Conservation (phyloP, 2,888 invertebrate species). For the Mylabris sibirica region DNA sequence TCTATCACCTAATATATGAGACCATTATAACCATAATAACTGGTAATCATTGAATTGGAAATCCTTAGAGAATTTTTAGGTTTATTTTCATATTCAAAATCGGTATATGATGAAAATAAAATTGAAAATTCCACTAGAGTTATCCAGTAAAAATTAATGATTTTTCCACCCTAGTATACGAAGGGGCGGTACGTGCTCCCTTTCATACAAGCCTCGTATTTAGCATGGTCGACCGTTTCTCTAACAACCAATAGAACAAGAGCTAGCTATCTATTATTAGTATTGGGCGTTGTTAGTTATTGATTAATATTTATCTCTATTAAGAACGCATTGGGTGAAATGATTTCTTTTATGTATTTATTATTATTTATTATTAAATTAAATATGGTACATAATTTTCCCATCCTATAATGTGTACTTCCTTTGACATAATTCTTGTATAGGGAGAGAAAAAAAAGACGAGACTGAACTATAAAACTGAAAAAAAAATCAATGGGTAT, state of each 20-base stretch:
- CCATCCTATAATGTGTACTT: conserved; percentile 44
- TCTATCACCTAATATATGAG: conserved; percentile 5
- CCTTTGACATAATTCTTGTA: conserved; percentile 33
- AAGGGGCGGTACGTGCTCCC: conserved; percentile 20
- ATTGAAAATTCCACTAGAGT: not conserved
- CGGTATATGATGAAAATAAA: not conserved
- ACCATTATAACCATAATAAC: not conserved
- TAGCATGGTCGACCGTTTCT: conserved; percentile 17
- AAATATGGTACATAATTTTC: conserved; percentile 29
- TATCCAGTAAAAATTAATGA: conserved; percentile 2
- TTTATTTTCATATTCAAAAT: not conserved
- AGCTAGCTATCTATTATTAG: conserved; percentile 22
- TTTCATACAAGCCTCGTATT: conserved; percentile 18
- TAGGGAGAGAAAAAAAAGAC: not conserved
- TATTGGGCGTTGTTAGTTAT: conserved; percentile 3
- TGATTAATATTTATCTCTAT: not conserved
- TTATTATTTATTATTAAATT: not conserved
- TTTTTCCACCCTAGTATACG: not conserved
- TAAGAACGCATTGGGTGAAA: not conserved
- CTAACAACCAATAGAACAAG: conserved; percentile 19
- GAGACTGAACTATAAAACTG: not conserved
- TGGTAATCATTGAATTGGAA: conserved; percentile 36
- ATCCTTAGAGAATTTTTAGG: conserved; percentile 16
- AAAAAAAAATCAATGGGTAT: conserved; percentile 31
- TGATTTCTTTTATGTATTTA: not conserved